A percentile compares a stretch with the other conserved stretches of the same genome.
Evolutionary conservation across 2,888 invertebrate genomes (phyloP).

Genomic region (Idaea aversata): DNA sequence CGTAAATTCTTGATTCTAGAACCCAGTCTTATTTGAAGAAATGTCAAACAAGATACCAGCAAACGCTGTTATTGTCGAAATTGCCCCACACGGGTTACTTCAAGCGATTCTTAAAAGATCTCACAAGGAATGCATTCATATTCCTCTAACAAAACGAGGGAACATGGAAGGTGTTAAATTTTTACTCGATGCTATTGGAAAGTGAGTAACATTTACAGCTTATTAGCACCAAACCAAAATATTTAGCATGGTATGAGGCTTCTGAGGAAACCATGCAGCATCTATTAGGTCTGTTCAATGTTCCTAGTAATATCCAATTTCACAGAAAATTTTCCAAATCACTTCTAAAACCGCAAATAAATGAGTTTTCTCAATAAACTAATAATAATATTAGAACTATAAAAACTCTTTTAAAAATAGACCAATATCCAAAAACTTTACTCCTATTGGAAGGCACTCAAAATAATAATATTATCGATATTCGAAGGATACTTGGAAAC

Average conservation of each 20-base stretch:
- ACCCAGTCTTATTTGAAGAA: slow-evolving; percentile 87
- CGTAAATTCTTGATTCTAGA: slow-evolving; percentile 35
- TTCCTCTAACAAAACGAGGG: slow-evolving; percentile 85
- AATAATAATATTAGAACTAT: background rate
- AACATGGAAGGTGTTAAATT: slow-evolving; percentile 78
- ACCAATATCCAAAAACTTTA: background rate
- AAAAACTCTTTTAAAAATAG: background rate
- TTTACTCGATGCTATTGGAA: slow-evolving; percentile 70
- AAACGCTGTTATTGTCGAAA: slow-evolving; percentile 88
- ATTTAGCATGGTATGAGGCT: background rate
- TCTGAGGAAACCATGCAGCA: too few relatives aligned
- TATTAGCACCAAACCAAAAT: background rate
- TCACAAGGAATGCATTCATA: slow-evolving; percentile 81
- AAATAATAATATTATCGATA: background rate
- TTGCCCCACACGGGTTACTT: slow-evolving; percentile 91
- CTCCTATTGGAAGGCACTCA: background rate
- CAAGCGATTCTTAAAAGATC: slow-evolving; percentile 90
- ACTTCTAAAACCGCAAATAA: background rate
- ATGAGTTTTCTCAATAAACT: background rate
- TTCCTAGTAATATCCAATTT: too few relatives aligned
- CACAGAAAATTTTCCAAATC: background rate
- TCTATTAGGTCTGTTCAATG: too few relatives aligned
- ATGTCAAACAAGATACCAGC: slow-evolving; percentile 85
- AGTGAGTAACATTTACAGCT: slow-evolving; percentile 50
- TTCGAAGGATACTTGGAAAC: background rate